phyloP scores from a whole-genome alignment of 2,888 invertebrate genomes.

The Drosophila paranaensis region DNA sequence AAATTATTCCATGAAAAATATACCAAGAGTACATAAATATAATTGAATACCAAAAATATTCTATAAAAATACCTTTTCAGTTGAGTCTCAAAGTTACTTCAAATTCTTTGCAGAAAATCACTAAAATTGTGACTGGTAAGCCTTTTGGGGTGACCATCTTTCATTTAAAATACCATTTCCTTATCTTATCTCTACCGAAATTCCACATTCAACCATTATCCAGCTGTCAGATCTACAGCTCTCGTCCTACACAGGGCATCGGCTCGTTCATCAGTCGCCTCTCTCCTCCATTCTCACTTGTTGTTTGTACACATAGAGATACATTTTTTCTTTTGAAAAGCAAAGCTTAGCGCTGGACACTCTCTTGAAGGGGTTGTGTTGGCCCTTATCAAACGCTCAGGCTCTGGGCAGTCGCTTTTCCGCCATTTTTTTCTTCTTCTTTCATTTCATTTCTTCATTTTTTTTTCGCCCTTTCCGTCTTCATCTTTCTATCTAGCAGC shows the following conservation, averaged over 20 bases:
- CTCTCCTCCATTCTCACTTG: neutral
- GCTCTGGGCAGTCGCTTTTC: conserved; percentile 52
- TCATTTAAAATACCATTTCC: no score
- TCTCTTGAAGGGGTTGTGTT: conserved; percentile 32
- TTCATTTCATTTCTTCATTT: neutral
- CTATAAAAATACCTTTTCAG: no score
- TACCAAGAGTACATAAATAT: no score
- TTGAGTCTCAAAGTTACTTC: no score
- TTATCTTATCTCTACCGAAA: no score
- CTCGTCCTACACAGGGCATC: neutral
- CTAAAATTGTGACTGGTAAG: no score
- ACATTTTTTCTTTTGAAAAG: conserved; percentile 18
- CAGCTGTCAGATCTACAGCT: neutral
- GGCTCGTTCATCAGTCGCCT: neutral
- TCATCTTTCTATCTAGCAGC: conserved; percentile 45
- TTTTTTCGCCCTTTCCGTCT: conserved; percentile 16
- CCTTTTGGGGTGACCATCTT: no score
- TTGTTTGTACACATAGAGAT: conserved; percentile 1
- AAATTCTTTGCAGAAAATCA: no score
- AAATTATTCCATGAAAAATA: no score
- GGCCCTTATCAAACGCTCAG: conserved; percentile 53
- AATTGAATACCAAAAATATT: no score
- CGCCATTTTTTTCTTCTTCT: conserved; percentile 49
- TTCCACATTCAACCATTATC: neutral
- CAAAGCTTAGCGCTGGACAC: conserved; percentile 40